phyloP scores from a whole-genome alignment of 1,140 invertebrate species.

The Lordiphosa clarofinis region DNA sequence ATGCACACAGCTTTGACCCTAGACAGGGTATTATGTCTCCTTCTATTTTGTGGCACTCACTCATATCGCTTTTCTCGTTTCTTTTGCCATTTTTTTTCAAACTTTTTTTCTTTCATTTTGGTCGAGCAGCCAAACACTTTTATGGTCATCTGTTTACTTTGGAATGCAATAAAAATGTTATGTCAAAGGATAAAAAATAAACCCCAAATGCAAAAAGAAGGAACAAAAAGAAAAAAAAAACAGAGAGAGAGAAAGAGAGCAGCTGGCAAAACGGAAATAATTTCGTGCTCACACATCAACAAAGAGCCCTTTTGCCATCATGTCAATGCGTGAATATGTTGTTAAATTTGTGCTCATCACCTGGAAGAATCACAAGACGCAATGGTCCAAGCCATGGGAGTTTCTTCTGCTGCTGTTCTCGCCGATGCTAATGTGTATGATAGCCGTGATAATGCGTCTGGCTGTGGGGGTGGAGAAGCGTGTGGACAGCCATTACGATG shows the following conservation, averaged over 20 bases:
- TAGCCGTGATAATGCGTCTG: slow-evolving; percentile 29
- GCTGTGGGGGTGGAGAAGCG: not conserved
- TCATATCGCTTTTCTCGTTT: not conserved
- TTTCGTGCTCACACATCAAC: no score
- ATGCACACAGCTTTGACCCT: no score
- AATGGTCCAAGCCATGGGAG: slow-evolving; percentile 30
- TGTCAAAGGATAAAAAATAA: slow-evolving; percentile 57
- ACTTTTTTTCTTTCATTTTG: slow-evolving; percentile 22
- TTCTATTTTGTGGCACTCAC: not conserved
- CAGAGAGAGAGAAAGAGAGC: no score
- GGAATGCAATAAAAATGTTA: slow-evolving; percentile 64
- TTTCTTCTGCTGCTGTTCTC: slow-evolving; percentile 23
- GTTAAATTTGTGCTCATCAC: slow-evolving; percentile 34
- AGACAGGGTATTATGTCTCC: no score
- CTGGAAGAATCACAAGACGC: slow-evolving; percentile 45
- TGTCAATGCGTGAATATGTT: slow-evolving; percentile 33
- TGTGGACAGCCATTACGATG: slow-evolving; percentile 18
- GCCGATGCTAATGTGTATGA: slow-evolving; percentile 14
- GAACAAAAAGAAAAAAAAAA: no score
- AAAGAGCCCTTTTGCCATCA: slow-evolving; percentile 2
- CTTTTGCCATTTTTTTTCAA: not conserved
- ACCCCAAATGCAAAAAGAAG: slow-evolving; percentile 11
- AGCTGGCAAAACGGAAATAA: not conserved
- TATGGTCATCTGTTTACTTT: slow-evolving; percentile 63
- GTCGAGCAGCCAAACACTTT: slow-evolving; percentile 39